Evolutionary conservation across 1,140 invertebrate genomes (phyloP).

Genomic region (Aleiodes sp.): DNA sequence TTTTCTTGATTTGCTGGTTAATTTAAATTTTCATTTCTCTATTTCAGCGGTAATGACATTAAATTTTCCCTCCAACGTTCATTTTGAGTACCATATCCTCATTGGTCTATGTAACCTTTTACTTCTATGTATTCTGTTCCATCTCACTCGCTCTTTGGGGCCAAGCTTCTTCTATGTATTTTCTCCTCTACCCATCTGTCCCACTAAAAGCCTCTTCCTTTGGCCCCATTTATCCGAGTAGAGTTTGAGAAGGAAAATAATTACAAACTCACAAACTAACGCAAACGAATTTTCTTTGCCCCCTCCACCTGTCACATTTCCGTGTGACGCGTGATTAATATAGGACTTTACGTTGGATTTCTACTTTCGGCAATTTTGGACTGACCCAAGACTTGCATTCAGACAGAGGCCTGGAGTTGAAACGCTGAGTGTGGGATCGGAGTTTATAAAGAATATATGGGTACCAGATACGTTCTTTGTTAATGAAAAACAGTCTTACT

Average conservation of each 20-base stretch:
- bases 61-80: slow-evolving; percentile 14
- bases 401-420: slow-evolving; percentile 86
- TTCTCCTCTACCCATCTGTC: too few relatives aligned
- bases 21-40: slow-evolving; percentile 24
- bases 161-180: not conserved
- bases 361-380: slow-evolving; percentile 99
- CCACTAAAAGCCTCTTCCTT: too few relatives aligned
- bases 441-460: slow-evolving; percentile 98
- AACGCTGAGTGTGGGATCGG: slow-evolving; percentile 89
- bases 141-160: slow-evolving; percentile 7
- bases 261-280: slow-evolving; percentile 26
- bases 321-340: slow-evolving; percentile 19
- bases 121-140: not conserved
- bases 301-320: not conserved
- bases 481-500: slow-evolving; percentile 98
- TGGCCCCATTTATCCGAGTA: not conserved
- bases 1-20: slow-evolving; percentile 13
- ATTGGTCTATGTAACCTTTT: not conserved
- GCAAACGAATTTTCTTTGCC: slow-evolving; percentile 24
- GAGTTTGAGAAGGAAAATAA: slow-evolving; percentile 20
- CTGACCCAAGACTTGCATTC: slow-evolving; percentile 92
- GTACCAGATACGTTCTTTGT: slow-evolving; percentile 98
- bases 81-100: slow-evolving; percentile 1
- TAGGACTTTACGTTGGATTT: slow-evolving; percentile 99
- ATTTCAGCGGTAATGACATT: slow-evolving; percentile 1